Evolutionary conservation across 2,888 invertebrate genomes (phyloP), one percentile per base, ranked within the genome.

Genomic region (Metopia argyrocephala): DNA sequence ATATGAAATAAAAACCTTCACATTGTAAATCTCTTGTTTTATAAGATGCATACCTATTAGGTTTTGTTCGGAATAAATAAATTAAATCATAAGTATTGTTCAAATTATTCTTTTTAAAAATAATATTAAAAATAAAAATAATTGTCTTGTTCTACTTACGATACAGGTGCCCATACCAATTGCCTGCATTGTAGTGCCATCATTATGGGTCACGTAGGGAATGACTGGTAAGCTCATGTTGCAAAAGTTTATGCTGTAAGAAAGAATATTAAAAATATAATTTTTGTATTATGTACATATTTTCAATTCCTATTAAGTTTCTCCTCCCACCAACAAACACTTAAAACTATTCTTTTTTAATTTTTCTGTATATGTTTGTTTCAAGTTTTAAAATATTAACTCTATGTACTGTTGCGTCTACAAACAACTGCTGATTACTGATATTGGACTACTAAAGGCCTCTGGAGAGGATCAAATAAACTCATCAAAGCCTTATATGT

Each of bases 81-180:
- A 68, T 68, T 45, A 46, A 57, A 21, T 69, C 57, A 57, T 27
- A 28, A 56, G 56, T 68, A 12, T 27, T 48, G 1, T 25, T 64
- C 23, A 52, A 38, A 38, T 38, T 3, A 38, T 1, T 12, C 12
- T 15, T 15, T 15, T 38, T 38, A 12, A 3, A 38, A 38, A 38
- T 1, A 3, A 3, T 12, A 15, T 38, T 38, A 15, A 38, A 38
- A 38, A 38, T 12, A 3, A n/a, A n/a, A n/a, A n/a, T n/a, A n/a
- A n/a, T n/a, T n/a, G 15, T 38, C 15, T 38, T 38, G 31, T 48
- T 56, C 5, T 38, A 59, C 70, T 85, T 85, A 90, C 89, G 74
- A 88, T 86, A 61, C 89, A 90, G 4, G 90, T 90, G 65, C 90
- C 90, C 61, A 90, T 79, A 0, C 90, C 90, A 62, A 90, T 86